These are phyloP conservation scores for Sebastes glaucus DNA, from an alignment of 2,797 vertebrate genomes.

Conservation along the genomic window DNA sequence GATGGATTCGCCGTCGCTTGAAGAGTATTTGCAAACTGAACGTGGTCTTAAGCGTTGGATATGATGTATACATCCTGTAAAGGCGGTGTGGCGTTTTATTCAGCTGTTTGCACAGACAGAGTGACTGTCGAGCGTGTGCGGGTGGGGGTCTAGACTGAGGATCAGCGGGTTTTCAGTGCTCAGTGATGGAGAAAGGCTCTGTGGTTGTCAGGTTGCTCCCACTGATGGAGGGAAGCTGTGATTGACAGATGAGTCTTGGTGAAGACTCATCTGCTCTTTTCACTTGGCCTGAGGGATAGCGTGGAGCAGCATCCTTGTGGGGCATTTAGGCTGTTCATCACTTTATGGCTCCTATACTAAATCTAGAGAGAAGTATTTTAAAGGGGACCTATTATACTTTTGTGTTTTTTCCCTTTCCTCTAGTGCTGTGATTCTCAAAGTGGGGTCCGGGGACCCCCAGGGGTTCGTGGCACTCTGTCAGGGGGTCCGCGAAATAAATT, in stretches of 20 bases:
- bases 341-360: slow-evolving; percentile 1
- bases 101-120: slow-evolving; percentile 18
- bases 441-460: too few relatives aligned
- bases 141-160: slow-evolving; percentile 64
- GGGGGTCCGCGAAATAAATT: too few relatives aligned
- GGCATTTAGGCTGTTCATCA: slow-evolving; percentile 39
- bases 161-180: slow-evolving; percentile 71
- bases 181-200: slow-evolving; percentile 77
- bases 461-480: too few relatives aligned
- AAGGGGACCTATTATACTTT: too few relatives aligned
- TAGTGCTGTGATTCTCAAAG: too few relatives aligned
- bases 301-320: slow-evolving; percentile 35
- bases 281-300: slow-evolving; percentile 42
- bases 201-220: slow-evolving; percentile 60
- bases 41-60: slow-evolving; percentile 7
- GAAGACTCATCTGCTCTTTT: slow-evolving; percentile 43
- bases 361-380: background rate
- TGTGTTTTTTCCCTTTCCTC: too few relatives aligned
- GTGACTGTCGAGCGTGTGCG: slow-evolving; percentile 24
- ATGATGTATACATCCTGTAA: slow-evolving; percentile 21
- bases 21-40: slow-evolving; percentile 47
- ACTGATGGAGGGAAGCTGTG: slow-evolving; percentile 66
- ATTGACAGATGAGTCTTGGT: slow-evolving; percentile 69
- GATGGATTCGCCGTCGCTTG: slow-evolving; percentile 26
- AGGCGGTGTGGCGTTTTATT: slow-evolving; percentile 12